Evolutionary conservation across 2,797 vertebrate species (phyloP).

Genomic region (Alectoris magna): DNA sequence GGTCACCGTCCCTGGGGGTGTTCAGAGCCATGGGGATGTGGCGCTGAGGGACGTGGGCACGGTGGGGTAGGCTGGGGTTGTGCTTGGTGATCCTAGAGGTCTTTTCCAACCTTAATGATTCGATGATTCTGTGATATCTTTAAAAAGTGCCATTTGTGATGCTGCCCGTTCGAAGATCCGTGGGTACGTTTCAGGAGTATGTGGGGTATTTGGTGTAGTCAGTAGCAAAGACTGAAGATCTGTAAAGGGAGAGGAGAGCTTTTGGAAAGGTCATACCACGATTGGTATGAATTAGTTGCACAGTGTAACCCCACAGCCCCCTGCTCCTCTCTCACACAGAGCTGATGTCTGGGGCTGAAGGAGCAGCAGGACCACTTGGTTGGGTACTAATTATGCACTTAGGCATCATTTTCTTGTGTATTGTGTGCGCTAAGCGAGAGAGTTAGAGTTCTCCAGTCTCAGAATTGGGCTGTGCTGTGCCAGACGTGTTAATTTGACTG

Average conservation of each 20-base stretch:
- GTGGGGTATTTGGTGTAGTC: neutral
- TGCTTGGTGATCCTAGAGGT: too few species aligned
- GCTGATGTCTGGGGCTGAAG: neutral
- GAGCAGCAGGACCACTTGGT: neutral
- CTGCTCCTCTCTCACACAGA: neutral
- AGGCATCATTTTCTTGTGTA: neutral
- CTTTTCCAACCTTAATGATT: too few species aligned
- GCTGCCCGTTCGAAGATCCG: neutral
- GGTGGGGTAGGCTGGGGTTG: too few species aligned
- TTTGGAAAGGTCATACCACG: neutral
- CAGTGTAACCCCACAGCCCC: neutral
- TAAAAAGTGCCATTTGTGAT: accelerated
- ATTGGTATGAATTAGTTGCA: neutral
- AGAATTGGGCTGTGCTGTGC: neutral
- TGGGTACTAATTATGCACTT: neutral
- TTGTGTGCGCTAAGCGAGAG: neutral
- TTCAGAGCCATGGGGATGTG: too few species aligned
- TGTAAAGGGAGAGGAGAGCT: neutral
- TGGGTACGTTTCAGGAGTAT: accelerated
- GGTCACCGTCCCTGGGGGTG: too few species aligned
- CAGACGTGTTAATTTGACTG: neutral
- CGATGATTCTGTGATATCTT: neutral
- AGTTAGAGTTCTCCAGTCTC: neutral
- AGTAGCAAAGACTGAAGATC: neutral
- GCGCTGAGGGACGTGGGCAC: too few species aligned